phyloP scores from a whole-genome alignment of 2,888 invertebrate genomes.

The Tetragonula carbonaria region DNA sequence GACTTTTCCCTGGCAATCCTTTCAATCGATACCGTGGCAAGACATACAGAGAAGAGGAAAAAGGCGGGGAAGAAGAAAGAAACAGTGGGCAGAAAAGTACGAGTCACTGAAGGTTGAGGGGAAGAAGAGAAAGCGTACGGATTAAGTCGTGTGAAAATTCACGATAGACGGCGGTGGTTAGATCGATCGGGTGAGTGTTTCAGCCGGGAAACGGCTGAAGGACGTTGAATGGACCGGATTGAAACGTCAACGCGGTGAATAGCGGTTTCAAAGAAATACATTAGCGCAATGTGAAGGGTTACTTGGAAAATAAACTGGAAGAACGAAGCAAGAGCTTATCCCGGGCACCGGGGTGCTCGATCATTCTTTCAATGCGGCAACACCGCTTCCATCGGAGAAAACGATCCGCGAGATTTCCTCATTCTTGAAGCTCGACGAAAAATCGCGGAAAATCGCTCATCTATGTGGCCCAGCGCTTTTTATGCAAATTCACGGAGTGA shows the following conservation, averaged over 20 bases:
- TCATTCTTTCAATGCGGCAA: slow-evolving; percentile 66
- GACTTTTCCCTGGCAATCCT: slow-evolving; percentile 26
- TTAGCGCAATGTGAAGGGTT: slow-evolving; percentile 79
- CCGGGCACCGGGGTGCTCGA: slow-evolving; percentile 61
- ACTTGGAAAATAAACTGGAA: slow-evolving; percentile 74
- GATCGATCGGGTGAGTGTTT: slow-evolving; percentile 80
- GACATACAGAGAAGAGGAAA: too few species aligned
- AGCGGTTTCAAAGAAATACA: slow-evolving; percentile 79
- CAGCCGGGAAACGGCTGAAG: slow-evolving; percentile 59
- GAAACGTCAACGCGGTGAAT: slow-evolving; percentile 79
- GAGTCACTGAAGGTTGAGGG: background rate
- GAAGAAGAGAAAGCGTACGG: slow-evolving; percentile 24
- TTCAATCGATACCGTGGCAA: slow-evolving; percentile 4
- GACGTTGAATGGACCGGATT: slow-evolving; percentile 79
- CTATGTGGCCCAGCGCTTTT: too few species aligned
- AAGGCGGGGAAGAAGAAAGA: too few species aligned
- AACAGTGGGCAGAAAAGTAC: too few species aligned
- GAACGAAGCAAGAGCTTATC: slow-evolving; percentile 62
- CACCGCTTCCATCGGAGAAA: slow-evolving; percentile 28
- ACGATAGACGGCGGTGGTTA: slow-evolving; percentile 69
- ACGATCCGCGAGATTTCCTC: slow-evolving; percentile 51
- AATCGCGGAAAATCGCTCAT: background rate
- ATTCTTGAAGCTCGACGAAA: background rate
- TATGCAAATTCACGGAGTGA: background rate
- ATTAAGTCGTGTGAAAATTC: slow-evolving; percentile 74